phyloP scores from a whole-genome alignment of 2,113 vertebrate species.

The Atractosteus spatula region DNA sequence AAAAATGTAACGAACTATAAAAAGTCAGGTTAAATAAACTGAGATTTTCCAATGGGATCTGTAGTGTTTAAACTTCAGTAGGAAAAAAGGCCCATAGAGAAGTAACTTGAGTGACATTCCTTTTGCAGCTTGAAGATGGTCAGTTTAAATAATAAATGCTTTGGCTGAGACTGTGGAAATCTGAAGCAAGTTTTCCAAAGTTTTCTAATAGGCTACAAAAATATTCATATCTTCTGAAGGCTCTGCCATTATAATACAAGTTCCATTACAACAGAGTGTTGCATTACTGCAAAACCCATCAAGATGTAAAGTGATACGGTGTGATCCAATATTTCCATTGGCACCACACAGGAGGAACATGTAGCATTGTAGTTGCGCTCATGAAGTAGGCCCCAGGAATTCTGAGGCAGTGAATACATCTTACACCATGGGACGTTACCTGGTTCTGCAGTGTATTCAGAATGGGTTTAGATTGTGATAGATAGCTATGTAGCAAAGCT shows the following conservation, averaged over 20 bases:
- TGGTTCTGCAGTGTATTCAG: background rate
- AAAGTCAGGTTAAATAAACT: background rate
- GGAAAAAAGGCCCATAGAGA: background rate
- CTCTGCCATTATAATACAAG: constrained; percentile 40
- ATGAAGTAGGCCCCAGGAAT: constrained; percentile 26
- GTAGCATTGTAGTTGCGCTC: constrained; percentile 38
- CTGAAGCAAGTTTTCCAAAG: constrained; percentile 32
- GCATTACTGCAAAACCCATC: constrained; percentile 55
- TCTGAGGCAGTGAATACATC: background rate
- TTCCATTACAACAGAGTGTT: constrained; percentile 52
- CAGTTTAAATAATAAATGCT: constrained; percentile 22
- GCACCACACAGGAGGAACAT: constrained; percentile 34
- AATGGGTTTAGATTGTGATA: background rate
- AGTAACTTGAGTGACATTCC: constrained; percentile 16
- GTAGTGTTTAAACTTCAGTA: constrained; percentile 7
- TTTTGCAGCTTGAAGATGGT: background rate
- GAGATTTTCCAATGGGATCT: too few relatives aligned
- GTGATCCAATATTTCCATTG: constrained; percentile 61
- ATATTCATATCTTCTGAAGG: constrained; percentile 45
- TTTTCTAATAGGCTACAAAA: constrained; percentile 21
- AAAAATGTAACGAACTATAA: background rate
- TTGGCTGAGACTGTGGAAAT: constrained; percentile 36
- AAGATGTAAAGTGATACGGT: constrained; percentile 52
- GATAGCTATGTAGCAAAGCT: background rate
- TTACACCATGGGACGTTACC: background rate